Evolutionary conservation across 2,797 vertebrate genomes (phyloP), one percentile per base, ranked within the genome.

Genomic region (Hapalemur alaotrensis): DNA sequence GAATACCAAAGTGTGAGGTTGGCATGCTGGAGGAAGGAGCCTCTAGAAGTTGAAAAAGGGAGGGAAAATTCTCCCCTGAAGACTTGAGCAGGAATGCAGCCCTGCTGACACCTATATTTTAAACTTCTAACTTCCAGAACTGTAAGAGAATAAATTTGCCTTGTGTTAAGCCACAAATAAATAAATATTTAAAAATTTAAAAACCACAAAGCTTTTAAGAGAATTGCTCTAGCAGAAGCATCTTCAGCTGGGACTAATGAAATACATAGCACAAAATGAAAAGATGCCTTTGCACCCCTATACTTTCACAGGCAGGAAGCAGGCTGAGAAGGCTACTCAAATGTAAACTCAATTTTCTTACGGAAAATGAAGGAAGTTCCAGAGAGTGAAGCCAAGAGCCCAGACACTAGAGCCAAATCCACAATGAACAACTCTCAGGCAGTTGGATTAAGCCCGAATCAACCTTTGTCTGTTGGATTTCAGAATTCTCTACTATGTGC

Each of bases 281-380:
- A 75, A 80, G 57, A 92, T 50, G 25, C 20, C 72, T 82, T 76
- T 86, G 59, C n/a, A 54, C 17, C 30, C 32, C 30, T 63, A 25
- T n/a, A 13, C 10, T 50, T 63, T 85, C 46, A 30, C 30, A 91
- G 25, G 54, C 57, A 79, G 72, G 52, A 63, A 86, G 35, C 67
- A 94, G 70, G 11, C 93, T 22, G 43, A 91, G 76, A 83, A 23
- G 38, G 50, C 65, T 90, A 83, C 63, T 63, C 65, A 69, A 38
- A 61, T 76, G 63, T 52, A 81, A 89, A 88, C 11, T 59, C 54
- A 30, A 69, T 89, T 95, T 95, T 89, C 93, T 91, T 89, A 57
- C 30, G 5, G 32, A 78, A 83, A 48, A 92, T 35, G 73, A 88
- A 83, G 46, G 38, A 48, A 96, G 73, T 95, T 89, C 93, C 91